Evolutionary conservation across 2,113 vertebrate species (phyloP).

Genomic region (Psilopsiagon aymara): DNA sequence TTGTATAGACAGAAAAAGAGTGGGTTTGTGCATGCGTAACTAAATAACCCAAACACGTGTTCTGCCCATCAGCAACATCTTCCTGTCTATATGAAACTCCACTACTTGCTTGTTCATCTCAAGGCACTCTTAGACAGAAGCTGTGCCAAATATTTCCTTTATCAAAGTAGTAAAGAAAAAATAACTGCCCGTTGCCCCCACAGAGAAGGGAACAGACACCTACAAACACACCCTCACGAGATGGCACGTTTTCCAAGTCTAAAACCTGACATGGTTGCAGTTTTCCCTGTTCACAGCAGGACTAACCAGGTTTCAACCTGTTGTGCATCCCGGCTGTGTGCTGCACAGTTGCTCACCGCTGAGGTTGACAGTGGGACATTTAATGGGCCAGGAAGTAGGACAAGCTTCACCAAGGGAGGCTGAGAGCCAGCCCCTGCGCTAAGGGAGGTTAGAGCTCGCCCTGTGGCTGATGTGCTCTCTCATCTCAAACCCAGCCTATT

Average conservation of each 20-base stretch:
- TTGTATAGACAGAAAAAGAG: not conserved
- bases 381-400: not conserved
- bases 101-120: not conserved
- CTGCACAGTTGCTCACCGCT: not conserved
- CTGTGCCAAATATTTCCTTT: not conserved
- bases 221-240: not conserved
- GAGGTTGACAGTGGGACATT: not conserved
- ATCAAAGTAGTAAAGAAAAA: not conserved
- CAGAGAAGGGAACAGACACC: not conserved
- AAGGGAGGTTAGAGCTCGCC: conserved; percentile 22
- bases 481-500: not conserved
- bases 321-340: not conserved
- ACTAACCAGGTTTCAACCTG: not conserved
- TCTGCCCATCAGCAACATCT: not conserved
- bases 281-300: not conserved
- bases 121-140: not conserved
- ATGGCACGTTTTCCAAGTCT: not conserved
- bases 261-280: not conserved
- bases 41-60: rapidly evolving
- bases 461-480: not conserved
- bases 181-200: not conserved
- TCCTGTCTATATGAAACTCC: not conserved
- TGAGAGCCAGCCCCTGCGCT: rapidly evolving
- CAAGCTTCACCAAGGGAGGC: not conserved
- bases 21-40: not conserved